These are phyloP conservation scores for Copidosoma floridanum DNA, from an alignment of 1,140 invertebrate species.

Conservation along the genomic window DNA sequence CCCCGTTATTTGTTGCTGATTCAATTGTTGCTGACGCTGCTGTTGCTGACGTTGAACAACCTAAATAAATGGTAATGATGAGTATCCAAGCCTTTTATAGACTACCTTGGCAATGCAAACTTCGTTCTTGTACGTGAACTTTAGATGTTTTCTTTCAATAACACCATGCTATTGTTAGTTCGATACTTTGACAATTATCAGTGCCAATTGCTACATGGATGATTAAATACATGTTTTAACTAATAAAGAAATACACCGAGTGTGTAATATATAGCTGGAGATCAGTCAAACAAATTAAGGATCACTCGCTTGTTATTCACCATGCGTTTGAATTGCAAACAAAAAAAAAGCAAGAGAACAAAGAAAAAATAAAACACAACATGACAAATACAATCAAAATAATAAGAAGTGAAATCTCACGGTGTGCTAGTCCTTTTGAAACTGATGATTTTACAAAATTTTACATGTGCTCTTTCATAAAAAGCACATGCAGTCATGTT, in stretches of 20 bases:
- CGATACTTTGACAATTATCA: conserved; percentile 28
- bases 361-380: background rate
- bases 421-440: background rate
- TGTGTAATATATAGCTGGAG: too few relatives aligned
- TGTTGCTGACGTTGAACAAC: conserved; percentile 62
- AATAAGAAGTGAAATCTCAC: conserved; percentile 1
- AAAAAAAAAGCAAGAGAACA: conserved; percentile 5
- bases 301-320: too few relatives aligned
- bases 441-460: background rate
- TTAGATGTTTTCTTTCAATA: conserved; percentile 4
- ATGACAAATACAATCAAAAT: background rate
- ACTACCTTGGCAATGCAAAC: too few relatives aligned
- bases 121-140: too few relatives aligned
- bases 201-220: conserved; percentile 25
- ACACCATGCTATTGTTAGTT: conserved; percentile 43
- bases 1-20: conserved; percentile 28
- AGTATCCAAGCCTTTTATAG: too few relatives aligned
- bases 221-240: conserved; percentile 1
- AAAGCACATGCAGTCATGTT: background rate
- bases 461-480: background rate
- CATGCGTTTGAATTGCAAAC: conserved; percentile 1
- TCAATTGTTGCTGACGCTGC: conserved; percentile 59
- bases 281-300: too few relatives aligned
- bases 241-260: background rate
- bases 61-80: too few relatives aligned